phyloP scores from a whole-genome alignment of 2,113 vertebrate species.

The Stigmatopora nigra region DNA sequence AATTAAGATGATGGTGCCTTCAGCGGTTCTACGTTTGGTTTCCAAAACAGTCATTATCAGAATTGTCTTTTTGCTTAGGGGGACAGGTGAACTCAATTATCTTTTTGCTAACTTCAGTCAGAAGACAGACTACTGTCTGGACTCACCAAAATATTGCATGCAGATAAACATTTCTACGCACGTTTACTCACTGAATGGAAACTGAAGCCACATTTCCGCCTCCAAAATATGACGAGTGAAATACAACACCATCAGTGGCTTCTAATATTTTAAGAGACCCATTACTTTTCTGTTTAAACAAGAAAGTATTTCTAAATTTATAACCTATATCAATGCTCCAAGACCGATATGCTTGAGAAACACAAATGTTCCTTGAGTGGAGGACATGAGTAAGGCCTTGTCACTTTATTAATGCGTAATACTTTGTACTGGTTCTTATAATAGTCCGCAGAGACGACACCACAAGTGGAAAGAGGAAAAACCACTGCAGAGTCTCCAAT shows the following conservation, averaged over 20 bases:
- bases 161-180: neutral
- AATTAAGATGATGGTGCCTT: constrained; percentile 54
- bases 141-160: neutral
- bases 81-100: too few relatives aligned
- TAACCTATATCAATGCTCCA: constrained; percentile 10
- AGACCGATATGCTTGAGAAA: constrained; percentile 25
- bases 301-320: constrained; percentile 13
- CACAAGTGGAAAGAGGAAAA: constrained; percentile 67
- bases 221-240: neutral
- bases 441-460: constrained; percentile 48
- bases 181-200: neutral
- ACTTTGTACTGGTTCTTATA: constrained; percentile 37
- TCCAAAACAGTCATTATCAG: neutral
- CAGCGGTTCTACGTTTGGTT: neutral
- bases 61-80: constrained; percentile 75
- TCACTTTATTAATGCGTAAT: constrained; percentile 40
- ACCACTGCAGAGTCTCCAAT: constrained; percentile 41
- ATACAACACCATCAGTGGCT: neutral
- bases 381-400: constrained; percentile 51
- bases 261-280: neutral
- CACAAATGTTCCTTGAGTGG: constrained; percentile 32
- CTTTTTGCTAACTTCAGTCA: neutral
- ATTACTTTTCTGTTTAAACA: neutral
- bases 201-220: neutral
- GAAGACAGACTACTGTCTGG: neutral